Conservation (phyloP, 2,797 vertebrate genomes). For the Protosalanx chinensis region DNA sequence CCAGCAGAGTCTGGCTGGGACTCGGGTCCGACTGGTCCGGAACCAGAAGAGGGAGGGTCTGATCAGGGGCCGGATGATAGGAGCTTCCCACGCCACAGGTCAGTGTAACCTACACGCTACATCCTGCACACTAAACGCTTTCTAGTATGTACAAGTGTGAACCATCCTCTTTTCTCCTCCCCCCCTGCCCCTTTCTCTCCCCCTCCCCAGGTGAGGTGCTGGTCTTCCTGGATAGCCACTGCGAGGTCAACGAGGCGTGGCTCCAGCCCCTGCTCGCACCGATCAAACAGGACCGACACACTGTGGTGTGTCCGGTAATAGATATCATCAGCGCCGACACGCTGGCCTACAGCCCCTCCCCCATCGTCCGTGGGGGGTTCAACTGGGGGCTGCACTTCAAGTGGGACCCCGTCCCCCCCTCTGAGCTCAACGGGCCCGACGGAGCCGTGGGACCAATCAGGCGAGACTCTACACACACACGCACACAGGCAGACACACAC, state of each 20-base stretch:
- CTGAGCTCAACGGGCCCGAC: slow-evolving; percentile 77
- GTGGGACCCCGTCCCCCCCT: slow-evolving; percentile 90
- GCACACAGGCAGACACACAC: no score
- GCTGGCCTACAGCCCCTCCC: slow-evolving; percentile 87
- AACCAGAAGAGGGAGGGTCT: slow-evolving; percentile 88
- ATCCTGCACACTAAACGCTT: neutral
- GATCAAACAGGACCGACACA: slow-evolving; percentile 73
- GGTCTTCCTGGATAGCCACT: slow-evolving; percentile 97
- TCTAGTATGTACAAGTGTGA: neutral
- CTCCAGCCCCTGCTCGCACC: slow-evolving; percentile 83
- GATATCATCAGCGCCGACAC: slow-evolving; percentile 97
- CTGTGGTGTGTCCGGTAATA: slow-evolving; percentile 92
- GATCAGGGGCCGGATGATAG: slow-evolving; percentile 94
- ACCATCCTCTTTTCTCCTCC: slow-evolving; percentile 13
- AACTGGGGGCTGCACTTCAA: slow-evolving; percentile 99
- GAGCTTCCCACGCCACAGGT: slow-evolving; percentile 91
- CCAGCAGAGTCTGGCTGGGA: slow-evolving; percentile 65
- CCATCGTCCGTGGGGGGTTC: slow-evolving; percentile 91
- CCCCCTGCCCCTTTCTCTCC: slow-evolving; percentile 1
- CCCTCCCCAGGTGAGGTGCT: slow-evolving; percentile 82
- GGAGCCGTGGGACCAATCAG: slow-evolving; percentile 81
- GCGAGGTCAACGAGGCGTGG: slow-evolving; percentile 92
- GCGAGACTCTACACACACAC: slow-evolving; percentile 51
- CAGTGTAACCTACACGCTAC: slow-evolving; percentile 1
- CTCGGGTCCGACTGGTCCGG: slow-evolving; percentile 82